Base-by-base conservation (phyloP, 2,888 invertebrate species). In the Thumatha senex region DNA sequence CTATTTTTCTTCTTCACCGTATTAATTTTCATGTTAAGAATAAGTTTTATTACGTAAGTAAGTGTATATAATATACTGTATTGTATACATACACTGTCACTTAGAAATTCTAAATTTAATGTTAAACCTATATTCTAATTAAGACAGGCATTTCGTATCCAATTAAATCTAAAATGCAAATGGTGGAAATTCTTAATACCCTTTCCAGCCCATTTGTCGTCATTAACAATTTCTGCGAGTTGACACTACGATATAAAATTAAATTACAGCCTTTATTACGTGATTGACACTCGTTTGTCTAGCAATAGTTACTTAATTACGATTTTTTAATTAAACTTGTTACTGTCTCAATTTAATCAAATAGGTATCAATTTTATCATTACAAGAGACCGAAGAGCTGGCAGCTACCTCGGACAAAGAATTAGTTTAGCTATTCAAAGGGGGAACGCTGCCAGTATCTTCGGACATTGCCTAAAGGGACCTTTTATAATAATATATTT, bases 251-350 rank as follows among this genome's bases (percentile, higher is more conserved):
- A 64, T 63, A 59, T 59, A 52, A 72, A 75, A 70, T 76, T 76
- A 80, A 82, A 82, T 81, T 84, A 80, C 76, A 63, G 50, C 67
- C n/a, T 69, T 55, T 55, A 71, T 72, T 66, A 57, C 59, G 64
- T 65, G 67, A 56, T 56, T 62, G 18, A 24, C 18, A 66, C 65
- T 72, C 65, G 60, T 70, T 68, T 62, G 70, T 61, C 72, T 61
- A 78, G 77, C 81, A 82, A 80, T 77, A 69, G 72, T 66, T 60
- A 50, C 54, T 54, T 75, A 76, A 79, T 81, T n/a, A n/a, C n/a
- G n/a, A n/a, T 73, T 46, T 59, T 63, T 58, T 56, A 54, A 62
- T 58, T 58, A 54, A 59, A 58, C 43, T 38, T 12, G 51, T 53
- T 53, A 60, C 39, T 46, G 34, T 33, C 13, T 8, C 9, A 49